Percentiles rank a stretch among this genome's conserved stretches.
These are phyloP conservation scores for Phyllotreta cruciferae DNA, from an alignment of 2,888 invertebrate species.

Conservation along the genomic window DNA sequence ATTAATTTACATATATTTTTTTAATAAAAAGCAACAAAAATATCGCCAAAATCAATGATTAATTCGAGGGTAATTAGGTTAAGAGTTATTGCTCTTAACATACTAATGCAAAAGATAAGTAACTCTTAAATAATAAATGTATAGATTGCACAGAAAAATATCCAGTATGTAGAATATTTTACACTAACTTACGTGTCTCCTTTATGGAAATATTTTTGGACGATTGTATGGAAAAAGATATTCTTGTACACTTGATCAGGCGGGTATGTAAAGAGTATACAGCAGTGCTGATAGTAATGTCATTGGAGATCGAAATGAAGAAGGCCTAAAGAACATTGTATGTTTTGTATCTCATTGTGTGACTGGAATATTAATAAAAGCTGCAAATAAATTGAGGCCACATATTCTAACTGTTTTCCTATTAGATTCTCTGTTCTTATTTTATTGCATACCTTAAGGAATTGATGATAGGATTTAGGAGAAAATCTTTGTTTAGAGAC, in stretches of 20 bases:
- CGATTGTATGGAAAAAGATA: slow-evolving; percentile 6
- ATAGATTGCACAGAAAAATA: slow-evolving; percentile 6
- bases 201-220: slow-evolving; percentile 17
- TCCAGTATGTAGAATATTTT: not conserved
- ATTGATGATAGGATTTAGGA: not conserved
- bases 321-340: slow-evolving; percentile 29
- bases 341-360: slow-evolving; percentile 27
- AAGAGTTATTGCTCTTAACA: too few species aligned
- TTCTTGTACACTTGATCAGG: slow-evolving; percentile 4
- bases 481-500: not conserved
- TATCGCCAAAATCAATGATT: too few species aligned
- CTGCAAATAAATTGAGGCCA: not conserved
- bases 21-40: too few species aligned
- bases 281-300: not conserved
- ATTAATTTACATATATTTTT: not conserved
- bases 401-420: not conserved
- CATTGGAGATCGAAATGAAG: not conserved
- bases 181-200: not conserved
- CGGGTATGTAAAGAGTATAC: not conserved
- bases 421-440: too few species aligned
- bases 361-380: too few species aligned
- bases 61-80: too few species aligned
- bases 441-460: too few species aligned
- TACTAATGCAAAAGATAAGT: too few species aligned
- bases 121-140: not conserved